Evolutionary conservation across 2,113 vertebrate genomes (phyloP).

Genomic region (Hyla sarda): DNA sequence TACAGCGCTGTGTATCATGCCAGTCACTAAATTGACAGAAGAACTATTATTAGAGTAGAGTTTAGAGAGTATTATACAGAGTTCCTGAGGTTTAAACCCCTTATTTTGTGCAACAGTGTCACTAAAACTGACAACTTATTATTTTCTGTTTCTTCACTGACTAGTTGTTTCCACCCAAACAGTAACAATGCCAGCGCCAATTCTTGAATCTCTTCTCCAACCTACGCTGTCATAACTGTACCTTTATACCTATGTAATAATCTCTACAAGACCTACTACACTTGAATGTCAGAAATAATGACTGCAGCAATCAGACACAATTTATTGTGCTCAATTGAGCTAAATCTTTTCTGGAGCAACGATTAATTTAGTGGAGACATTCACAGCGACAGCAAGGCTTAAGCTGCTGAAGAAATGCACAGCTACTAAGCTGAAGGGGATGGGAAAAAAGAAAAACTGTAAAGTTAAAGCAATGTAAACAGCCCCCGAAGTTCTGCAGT

Average conservation of each 20-base stretch:
- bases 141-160: slow-evolving; percentile 5
- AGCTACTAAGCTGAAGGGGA: slow-evolving; percentile 20
- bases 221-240: slow-evolving; percentile 19
- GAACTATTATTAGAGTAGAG: neutral
- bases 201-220: slow-evolving; percentile 19
- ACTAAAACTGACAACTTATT: neutral
- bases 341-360: slow-evolving; percentile 35
- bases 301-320: slow-evolving; percentile 57
- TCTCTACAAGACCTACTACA: slow-evolving; percentile 50
- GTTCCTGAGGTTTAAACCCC: neutral
- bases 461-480: neutral
- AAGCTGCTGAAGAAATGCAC: slow-evolving; percentile 1
- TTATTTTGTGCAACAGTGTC: slow-evolving; percentile 8
- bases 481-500: neutral
- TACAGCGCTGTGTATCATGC: neutral
- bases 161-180: slow-evolving; percentile 25
- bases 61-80: neutral
- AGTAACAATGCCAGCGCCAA: slow-evolving; percentile 22
- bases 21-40: neutral
- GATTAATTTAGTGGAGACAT: slow-evolving; percentile 51
- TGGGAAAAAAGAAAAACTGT: slow-evolving; percentile 23
- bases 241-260: slow-evolving; percentile 51
- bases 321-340: slow-evolving; percentile 52
- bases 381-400: slow-evolving; percentile 39
- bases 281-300: slow-evolving; percentile 57